These are phyloP conservation scores for Pseudorhiza aurosa DNA, from an alignment of 30 jellyfish, hydroid and myxozoan species.

Conservation along the genomic window DNA sequence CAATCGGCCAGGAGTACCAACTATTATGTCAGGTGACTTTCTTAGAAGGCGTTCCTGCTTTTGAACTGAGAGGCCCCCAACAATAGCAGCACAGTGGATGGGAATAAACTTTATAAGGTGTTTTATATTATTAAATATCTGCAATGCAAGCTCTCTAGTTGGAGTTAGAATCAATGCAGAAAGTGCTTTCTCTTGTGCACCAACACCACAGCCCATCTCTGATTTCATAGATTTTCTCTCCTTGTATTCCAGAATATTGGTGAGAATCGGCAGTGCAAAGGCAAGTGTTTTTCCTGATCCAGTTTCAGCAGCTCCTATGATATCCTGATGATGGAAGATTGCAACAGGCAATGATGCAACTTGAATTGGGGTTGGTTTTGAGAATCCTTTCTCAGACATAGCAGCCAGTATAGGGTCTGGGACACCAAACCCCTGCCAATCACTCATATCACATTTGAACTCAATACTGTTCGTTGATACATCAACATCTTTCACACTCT, in stretches of 20 bases:
- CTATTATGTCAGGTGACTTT: conserved; percentile 86
- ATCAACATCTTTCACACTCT: neutral
- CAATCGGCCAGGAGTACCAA: conserved; percentile 99
- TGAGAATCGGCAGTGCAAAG: conserved; percentile 83
- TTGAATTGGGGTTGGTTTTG: conserved; percentile 91
- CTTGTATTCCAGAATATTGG: conserved; percentile 69
- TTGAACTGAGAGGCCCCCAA: conserved; percentile 92
- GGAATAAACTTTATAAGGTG: conserved; percentile 61
- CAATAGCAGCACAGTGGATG: conserved; percentile 72
- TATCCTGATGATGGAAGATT: conserved; percentile 72
- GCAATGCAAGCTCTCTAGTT: conserved; percentile 96
- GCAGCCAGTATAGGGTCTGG: conserved; percentile 80
- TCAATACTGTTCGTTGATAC: neutral
- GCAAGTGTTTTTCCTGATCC: conserved; percentile 99
- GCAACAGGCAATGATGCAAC: conserved; percentile 79
- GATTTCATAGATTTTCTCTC: neutral
- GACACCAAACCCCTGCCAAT: conserved; percentile 88
- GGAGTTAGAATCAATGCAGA: conserved; percentile 89
- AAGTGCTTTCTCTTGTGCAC: conserved; percentile 35
- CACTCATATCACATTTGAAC: conserved; percentile 73
- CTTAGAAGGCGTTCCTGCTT: conserved; percentile 88
- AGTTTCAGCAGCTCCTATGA: conserved; percentile 99
- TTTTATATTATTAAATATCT: conserved; percentile 53
- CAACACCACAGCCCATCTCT: neutral
- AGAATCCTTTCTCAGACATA: conserved; percentile 69